phyloP scores from a whole-genome alignment of 2,113 vertebrate genomes.

The Aldabrachelys gigantea region DNA sequence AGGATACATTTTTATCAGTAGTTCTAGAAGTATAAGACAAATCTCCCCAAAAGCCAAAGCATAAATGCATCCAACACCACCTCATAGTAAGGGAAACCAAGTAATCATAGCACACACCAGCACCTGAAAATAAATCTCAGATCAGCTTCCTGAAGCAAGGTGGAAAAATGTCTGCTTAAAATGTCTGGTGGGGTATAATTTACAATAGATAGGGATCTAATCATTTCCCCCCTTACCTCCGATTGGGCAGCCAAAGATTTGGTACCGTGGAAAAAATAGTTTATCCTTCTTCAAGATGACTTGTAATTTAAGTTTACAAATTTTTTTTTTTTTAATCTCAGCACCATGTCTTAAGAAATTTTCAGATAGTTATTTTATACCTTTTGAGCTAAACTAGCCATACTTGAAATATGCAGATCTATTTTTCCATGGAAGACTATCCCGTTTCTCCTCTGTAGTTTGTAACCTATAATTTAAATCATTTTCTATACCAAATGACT shows the following conservation, averaged over 20 bases:
- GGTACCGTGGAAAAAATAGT: not conserved
- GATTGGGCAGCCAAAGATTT: not conserved
- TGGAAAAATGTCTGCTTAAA: not conserved
- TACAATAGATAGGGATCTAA: not conserved
- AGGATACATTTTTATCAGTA: not conserved
- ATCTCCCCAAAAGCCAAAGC: not conserved
- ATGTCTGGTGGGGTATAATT: not conserved
- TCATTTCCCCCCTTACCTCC: not conserved
- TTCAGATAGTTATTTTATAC: not conserved
- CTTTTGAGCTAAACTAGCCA: not conserved
- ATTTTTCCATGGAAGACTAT: not conserved
- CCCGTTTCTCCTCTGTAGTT: constrained; percentile 11
- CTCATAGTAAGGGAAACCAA: not conserved
- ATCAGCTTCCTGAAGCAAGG: not conserved
- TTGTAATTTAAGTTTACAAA: not conserved
- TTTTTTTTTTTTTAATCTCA: not conserved
- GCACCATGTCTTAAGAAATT: not conserved
- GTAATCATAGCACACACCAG: not conserved
- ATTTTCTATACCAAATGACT: no score
- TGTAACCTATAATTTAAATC: not conserved
- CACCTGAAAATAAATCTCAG: not conserved
- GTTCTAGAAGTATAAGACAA: not conserved
- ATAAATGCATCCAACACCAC: not conserved
- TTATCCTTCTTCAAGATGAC: not conserved
- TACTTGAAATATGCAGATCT: constrained; percentile 23